phyloP scores from a whole-genome alignment of 2,797 vertebrate species.

The Huso huso region DNA sequence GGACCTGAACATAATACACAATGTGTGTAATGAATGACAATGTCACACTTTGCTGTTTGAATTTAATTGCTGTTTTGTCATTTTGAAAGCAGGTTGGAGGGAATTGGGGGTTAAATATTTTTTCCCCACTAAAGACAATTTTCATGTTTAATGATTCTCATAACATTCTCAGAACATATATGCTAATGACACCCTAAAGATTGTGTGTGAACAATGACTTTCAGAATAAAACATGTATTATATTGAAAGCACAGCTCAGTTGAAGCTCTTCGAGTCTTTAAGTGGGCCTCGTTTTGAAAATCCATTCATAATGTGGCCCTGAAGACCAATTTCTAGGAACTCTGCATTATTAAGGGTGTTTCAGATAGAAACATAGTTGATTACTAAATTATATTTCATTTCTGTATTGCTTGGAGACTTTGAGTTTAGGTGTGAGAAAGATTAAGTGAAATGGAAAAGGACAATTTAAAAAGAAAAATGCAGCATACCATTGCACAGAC shows the following conservation, averaged over 20 bases:
- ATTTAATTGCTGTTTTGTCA: background rate
- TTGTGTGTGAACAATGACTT: background rate
- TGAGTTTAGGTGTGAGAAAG: slow-evolving; percentile 34
- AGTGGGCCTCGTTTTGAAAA: slow-evolving; percentile 34
- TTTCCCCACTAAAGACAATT: background rate
- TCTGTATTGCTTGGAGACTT: slow-evolving; percentile 38
- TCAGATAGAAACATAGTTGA: slow-evolving; percentile 14
- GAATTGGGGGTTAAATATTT: background rate
- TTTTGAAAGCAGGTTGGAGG: background rate
- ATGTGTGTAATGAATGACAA: slow-evolving; percentile 56
- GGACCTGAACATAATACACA: slow-evolving; percentile 45
- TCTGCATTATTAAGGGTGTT: slow-evolving; percentile 25
- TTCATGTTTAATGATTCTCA: background rate
- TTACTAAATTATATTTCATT: slow-evolving; percentile 39
- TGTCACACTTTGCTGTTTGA: slow-evolving; percentile 34
- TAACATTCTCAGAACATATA: background rate
- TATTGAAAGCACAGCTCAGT: slow-evolving; percentile 46
- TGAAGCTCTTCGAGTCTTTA: slow-evolving; percentile 40
- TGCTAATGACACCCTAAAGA: background rate
- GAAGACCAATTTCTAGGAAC: slow-evolving; percentile 26
- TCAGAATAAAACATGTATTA: slow-evolving; percentile 11
- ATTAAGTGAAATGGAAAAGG: slow-evolving; percentile 46
- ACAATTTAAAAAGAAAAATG: slow-evolving; percentile 36
- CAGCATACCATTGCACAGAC: slow-evolving; percentile 20
- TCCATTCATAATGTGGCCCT: slow-evolving; percentile 31